Evolutionary conservation across 2,888 invertebrate genomes (phyloP), one percentile per base, ranked within the genome.

Genomic region (Choreutis nemorana): DNA sequence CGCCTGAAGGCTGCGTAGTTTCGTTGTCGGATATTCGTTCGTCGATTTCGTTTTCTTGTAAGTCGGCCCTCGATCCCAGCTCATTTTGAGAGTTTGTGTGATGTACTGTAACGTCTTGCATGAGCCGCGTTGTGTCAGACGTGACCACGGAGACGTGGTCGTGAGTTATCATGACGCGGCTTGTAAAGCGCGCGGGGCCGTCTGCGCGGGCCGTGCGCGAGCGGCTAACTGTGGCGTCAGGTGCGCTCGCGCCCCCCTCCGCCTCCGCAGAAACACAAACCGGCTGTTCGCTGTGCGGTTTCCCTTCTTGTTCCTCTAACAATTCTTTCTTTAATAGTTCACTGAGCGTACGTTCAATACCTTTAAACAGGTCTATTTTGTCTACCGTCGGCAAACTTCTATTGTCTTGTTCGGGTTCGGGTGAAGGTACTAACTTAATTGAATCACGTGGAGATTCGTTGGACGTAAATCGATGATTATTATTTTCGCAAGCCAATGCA

Each of bases 131-230:
- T 52, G 89, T 89, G 60, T 89, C 87, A 50, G 85, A 84, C 55
- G 89, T 87, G 62, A 89, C 85, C 45, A 89, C 87, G 71, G 86
- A 89, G 53, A 89, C 89, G 62, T 61, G 81, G 65, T 89, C 87
- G 79, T 90, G 90, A 55, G 91, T 91, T 78, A 92, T 92, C 90
- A 91, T 91, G 70, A 92, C 89, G 82, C 91, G 86, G 82, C 91
- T 91, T 55, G 89, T 90, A 67, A 91, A 92, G 63, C 89, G 88
- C 70, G 86, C 84, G 58, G 82, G 67, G 41, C 80, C 81, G 71
- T 79, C 79, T 68, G 71, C 70, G 53, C 73, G 66, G 55, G 71
- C 71, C 75, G 77, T 63, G 65, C 77, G 75, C 79, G 77, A 67
- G 65, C 77, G 67, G 72, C 72, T 65, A 64, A 77, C 75, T 79